Base-by-base conservation (phyloP, 2,113 vertebrate genomes). In the Heterocephalus glaber region DNA sequence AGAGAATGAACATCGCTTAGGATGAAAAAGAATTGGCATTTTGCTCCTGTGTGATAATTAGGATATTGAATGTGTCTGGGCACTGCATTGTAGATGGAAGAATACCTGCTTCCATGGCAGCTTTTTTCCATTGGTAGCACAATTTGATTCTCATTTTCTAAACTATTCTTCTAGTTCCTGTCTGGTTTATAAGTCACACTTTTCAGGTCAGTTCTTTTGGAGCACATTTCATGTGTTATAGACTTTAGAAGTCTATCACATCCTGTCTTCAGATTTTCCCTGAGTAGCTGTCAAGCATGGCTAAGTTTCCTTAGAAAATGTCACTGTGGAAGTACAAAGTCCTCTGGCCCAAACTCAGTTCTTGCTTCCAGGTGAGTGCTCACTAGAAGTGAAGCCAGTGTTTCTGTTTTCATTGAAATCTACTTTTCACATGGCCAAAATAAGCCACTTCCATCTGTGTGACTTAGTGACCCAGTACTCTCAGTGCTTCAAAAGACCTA, bases 131-230 rank as follows among this genome's bases (percentile, higher is more conserved):
- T 35, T 0, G 0, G n/a, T 17, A 22, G 24, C 5, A 20, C 17
- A 11, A 16, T 63, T 52, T 47, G 74, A 76, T 86, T 66, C 52
- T 93, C 41, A 33, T 87, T 83, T 95, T 89, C 52, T 66, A 33
- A 66, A 76, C 52, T 60, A 0, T 86, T 70, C 60, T 83, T 60
- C 68, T 35, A 54, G 47, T 22, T 41, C 9, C 47, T 72, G 30
- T 72, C 74, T 96, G 70, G n/a, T 68, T 47, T n/a, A 4, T 83
- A 86, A 93, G 86, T 86, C 86, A 91, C 68, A 81, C 68, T 70
- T 81, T 70, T 33, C 74, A 22, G 5, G 85, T 85, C n/a, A 7
- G 0, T 88, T 92, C 54, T 82, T 92, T 92, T 0, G 8, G 41
- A 66, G 49, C 54, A 61, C 2, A 6, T 7, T n/a, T 83, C 93